Conservation (phyloP, 2,888 invertebrate species). For the Drepanosiphum platanoidis region DNA sequence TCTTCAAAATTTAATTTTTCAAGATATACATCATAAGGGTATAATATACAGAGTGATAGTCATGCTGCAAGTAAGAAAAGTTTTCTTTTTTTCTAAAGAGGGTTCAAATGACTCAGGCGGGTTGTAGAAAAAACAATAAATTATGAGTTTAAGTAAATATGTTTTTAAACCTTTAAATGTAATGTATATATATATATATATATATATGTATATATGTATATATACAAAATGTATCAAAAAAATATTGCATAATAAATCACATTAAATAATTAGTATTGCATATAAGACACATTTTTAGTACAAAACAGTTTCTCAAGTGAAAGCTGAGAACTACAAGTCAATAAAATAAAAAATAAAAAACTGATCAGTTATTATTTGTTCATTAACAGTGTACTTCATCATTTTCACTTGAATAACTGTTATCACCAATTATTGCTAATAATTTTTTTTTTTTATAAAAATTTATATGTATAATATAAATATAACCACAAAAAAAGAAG, state of each 20-base stretch:
- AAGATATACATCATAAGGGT: not conserved
- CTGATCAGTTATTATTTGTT: not conserved
- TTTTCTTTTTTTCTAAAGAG: slow-evolving; percentile 9
- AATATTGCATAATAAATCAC: slow-evolving; percentile 37
- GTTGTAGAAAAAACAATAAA: not conserved
- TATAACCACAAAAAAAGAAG: slow-evolving; percentile 50
- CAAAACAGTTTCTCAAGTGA: slow-evolving; percentile 39
- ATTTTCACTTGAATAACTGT: slow-evolving; percentile 35
- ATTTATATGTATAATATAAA: slow-evolving; percentile 55
- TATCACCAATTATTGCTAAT: slow-evolving; percentile 34
- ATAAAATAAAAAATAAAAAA: not conserved
- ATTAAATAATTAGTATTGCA: slow-evolving; percentile 48
- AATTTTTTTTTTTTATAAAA: slow-evolving; percentile 47
- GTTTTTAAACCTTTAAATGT: not conserved
- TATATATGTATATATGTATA: not conserved
- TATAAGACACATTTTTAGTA: slow-evolving; percentile 43
- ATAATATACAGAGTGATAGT: not conserved
- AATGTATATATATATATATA: no score
- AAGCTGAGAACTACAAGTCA: not conserved
- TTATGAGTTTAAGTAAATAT: not conserved
- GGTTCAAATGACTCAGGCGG: slow-evolving; percentile 15
- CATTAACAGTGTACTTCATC: not conserved
- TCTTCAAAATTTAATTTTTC: not conserved
- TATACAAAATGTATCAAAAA: slow-evolving; percentile 49
- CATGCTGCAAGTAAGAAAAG: slow-evolving; percentile 11